phyloP scores from a whole-genome alignment of 2,113 vertebrate genomes.

The Siphamia tubifer region DNA sequence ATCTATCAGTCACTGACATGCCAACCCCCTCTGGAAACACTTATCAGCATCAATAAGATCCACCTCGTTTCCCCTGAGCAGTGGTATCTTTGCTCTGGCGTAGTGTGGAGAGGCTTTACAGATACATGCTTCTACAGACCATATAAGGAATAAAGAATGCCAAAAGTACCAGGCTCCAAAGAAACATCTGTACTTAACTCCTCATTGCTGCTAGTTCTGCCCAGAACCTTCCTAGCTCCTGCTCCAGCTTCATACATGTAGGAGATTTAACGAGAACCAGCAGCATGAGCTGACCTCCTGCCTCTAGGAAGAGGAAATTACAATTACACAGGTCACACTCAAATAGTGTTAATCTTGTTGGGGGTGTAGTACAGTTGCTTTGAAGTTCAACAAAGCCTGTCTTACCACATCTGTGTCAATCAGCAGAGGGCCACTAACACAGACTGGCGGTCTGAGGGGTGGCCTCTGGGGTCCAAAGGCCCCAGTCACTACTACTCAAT shows the following conservation, averaged over 20 bases:
- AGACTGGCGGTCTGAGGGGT: slow-evolving; percentile 11
- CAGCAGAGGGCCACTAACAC: slow-evolving; percentile 42
- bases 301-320: slow-evolving; percentile 66
- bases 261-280: slow-evolving; percentile 65
- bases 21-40: not conserved
- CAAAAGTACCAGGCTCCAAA: slow-evolving; percentile 19
- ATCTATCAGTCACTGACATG: slow-evolving; percentile 2
- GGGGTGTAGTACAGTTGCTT: slow-evolving; percentile 56
- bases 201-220: not conserved
- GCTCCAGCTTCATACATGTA: slow-evolving; percentile 5
- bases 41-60: slow-evolving; percentile 3
- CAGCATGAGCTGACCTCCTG: slow-evolving; percentile 43
- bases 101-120: not conserved
- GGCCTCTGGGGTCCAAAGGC: not conserved
- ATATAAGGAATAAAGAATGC: slow-evolving; percentile 26
- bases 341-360: slow-evolving; percentile 72
- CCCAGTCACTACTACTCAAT: not conserved
- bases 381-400: slow-evolving; percentile 70
- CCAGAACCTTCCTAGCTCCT: not conserved
- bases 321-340: slow-evolving; percentile 54
- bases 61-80: not conserved
- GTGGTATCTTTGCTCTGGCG: slow-evolving; percentile 19
- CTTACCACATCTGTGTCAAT: slow-evolving; percentile 70
- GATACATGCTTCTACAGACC: not conserved
- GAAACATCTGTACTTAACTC: slow-evolving; percentile 14